phyloP scores from a whole-genome alignment of 2,113 vertebrate genomes.

The Sander vitreus region DNA sequence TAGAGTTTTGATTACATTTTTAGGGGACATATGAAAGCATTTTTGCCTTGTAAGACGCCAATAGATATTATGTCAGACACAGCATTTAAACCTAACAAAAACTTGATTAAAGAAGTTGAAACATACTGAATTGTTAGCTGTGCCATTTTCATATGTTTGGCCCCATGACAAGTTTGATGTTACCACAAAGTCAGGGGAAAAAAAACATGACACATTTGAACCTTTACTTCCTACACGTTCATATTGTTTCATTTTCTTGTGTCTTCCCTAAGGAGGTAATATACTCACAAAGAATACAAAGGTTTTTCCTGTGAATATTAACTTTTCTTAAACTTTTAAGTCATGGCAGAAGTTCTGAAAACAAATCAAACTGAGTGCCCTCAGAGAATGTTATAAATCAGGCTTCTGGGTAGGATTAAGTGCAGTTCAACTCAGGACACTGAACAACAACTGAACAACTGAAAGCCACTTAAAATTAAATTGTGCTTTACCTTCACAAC shows the following conservation, averaged over 20 bases:
- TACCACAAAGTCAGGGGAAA: not conserved
- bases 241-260: slow-evolving; percentile 10
- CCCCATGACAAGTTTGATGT: slow-evolving; percentile 4
- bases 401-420: not conserved
- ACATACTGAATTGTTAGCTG: not conserved
- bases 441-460: slow-evolving; percentile 8
- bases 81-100: not conserved
- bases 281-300: not conserved
- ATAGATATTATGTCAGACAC: not conserved
- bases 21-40: not conserved
- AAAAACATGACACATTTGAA: slow-evolving; percentile 30
- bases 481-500: not conserved
- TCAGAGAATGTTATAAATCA: not conserved
- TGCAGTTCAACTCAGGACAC: not conserved
- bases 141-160: slow-evolving; percentile 31
- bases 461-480: not conserved
- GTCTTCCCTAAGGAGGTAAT: slow-evolving; percentile 1
- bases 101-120: not conserved
- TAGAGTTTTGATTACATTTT: not conserved
- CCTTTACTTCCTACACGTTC: slow-evolving; percentile 12
- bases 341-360: slow-evolving; percentile 5
- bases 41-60: not conserved
- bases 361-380: slow-evolving; percentile 4
- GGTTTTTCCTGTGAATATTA: not conserved
- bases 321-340: slow-evolving; percentile 17